Conservation (phyloP, 2,888 invertebrate genomes). For the Euzetes globulus region DNA sequence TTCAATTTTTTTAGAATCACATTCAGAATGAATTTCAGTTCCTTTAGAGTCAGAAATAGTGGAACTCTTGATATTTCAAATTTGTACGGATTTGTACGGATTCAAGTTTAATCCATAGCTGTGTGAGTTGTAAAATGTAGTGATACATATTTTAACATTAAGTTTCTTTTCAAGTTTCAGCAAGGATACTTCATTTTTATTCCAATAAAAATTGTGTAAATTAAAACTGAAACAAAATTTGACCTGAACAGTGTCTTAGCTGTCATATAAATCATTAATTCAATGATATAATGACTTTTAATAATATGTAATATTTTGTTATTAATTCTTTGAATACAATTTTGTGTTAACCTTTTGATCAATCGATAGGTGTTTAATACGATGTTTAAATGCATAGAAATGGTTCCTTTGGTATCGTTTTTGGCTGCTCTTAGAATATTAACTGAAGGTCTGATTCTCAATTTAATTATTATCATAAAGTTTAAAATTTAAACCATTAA, state of each 20-base stretch:
- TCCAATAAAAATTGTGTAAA: too few relatives aligned
- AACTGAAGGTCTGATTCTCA: constrained; percentile 61
- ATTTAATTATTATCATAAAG: too few relatives aligned
- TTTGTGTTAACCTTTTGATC: not conserved
- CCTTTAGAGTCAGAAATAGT: too few relatives aligned
- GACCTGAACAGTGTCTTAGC: too few relatives aligned
- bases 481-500: too few relatives aligned
- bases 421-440: constrained; percentile 72
- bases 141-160: too few relatives aligned
- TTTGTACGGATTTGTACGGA: too few relatives aligned
- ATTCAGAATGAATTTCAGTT: not conserved
- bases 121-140: too few relatives aligned
- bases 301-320: constrained; percentile 10
- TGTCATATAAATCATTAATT: not conserved
- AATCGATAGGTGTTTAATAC: constrained; percentile 4
- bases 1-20: not conserved
- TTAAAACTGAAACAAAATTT: not conserved
- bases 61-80: too few relatives aligned
- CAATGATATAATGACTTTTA: not conserved
- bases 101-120: too few relatives aligned
- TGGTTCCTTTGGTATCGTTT: constrained; percentile 78
- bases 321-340: not conserved
- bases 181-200: too few relatives aligned
- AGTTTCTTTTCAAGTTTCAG: too few relatives aligned
- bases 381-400: constrained; percentile 44